Evolutionary conservation across 2,797 vertebrate genomes (phyloP).

Genomic region (Argya squamiceps): DNA sequence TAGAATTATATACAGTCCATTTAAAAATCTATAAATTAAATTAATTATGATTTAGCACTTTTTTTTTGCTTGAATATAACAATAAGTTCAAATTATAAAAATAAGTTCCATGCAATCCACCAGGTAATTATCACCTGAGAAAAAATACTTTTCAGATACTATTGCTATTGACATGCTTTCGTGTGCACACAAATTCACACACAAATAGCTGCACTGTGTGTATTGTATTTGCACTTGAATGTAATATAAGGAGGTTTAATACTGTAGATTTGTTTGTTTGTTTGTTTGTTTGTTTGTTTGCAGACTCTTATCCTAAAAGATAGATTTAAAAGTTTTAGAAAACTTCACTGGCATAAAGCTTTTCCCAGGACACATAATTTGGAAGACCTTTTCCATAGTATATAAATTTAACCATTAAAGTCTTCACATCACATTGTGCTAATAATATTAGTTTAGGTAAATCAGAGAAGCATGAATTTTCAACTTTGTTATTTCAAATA

Average conservation of each 20-base stretch:
- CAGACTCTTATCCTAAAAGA: neutral
- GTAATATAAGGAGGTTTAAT: neutral
- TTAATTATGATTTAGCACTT: neutral
- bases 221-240: neutral
- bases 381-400: neutral
- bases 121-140: neutral
- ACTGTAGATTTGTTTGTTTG: neutral
- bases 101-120: neutral
- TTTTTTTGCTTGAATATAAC: neutral
- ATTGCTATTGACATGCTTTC: neutral
- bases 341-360: neutral
- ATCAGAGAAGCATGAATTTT: neutral
- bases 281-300: neutral
- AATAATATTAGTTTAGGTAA: neutral
- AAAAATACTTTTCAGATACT: neutral
- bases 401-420: neutral
- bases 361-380: neutral
- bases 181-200: neutral
- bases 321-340: neutral
- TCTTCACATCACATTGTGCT: neutral
- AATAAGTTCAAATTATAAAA: neutral
- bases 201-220: neutral
- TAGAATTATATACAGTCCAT: rapidly evolving
- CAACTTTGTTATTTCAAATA: neutral
- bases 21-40: neutral